Evolutionary conservation across 2,113 vertebrate genomes (phyloP).

Genomic region (Apodemus speciosus): DNA sequence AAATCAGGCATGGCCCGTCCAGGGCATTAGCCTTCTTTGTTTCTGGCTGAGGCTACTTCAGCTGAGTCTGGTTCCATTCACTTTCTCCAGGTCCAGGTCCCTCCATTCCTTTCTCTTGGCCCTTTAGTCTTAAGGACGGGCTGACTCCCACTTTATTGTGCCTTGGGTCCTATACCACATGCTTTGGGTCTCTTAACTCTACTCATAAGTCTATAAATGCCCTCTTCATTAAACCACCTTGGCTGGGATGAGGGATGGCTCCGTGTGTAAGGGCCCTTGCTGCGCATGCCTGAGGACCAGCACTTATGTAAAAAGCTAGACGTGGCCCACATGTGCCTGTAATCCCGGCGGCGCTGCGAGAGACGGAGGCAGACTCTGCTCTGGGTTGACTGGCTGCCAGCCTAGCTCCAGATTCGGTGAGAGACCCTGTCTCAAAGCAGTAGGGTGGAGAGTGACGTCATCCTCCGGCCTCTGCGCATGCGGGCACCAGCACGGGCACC

Average conservation of each 20-base stretch:
- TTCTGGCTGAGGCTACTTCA: rapidly evolving
- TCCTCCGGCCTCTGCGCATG: neutral
- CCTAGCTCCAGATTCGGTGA: neutral
- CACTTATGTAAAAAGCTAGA: too few species aligned
- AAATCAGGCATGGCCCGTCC: neutral
- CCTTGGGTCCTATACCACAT: neutral
- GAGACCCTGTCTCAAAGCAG: neutral
- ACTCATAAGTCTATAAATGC: neutral
- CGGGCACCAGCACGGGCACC: neutral
- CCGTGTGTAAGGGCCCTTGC: too few species aligned
- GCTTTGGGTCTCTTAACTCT: neutral
- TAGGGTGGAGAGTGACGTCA: neutral
- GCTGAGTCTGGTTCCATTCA: rapidly evolving
- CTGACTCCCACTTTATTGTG: rapidly evolving
- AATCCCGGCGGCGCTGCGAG: neutral
- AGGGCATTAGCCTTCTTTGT: rapidly evolving
- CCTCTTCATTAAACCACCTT: neutral
- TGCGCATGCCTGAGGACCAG: neutral
- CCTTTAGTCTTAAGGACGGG: neutral
- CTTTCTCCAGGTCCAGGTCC: neutral
- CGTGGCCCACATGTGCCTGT: neutral
- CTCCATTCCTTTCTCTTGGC: neutral
- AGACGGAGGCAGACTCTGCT: neutral
- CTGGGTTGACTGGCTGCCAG: neutral
- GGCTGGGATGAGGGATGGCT: neutral